Conservation (phyloP, 2,888 invertebrate genomes). For the Subacronicta megacephala region DNA sequence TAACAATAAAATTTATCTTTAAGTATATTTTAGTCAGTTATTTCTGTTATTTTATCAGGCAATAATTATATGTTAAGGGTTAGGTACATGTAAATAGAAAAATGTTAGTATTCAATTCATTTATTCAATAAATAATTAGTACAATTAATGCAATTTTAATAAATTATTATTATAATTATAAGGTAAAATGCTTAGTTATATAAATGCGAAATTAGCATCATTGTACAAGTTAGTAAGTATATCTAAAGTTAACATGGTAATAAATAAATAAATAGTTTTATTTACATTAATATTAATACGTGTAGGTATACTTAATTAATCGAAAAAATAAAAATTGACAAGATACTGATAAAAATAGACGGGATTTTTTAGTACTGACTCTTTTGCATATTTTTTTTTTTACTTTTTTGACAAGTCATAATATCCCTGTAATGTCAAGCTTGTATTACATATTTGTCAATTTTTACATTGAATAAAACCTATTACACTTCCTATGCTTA, state of each 20-base stretch:
- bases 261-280: slow-evolving; percentile 79
- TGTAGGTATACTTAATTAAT: slow-evolving; percentile 49
- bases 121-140: slow-evolving; percentile 84
- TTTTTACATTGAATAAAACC: slow-evolving; percentile 47
- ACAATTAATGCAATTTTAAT: slow-evolving; percentile 74
- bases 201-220: slow-evolving; percentile 84
- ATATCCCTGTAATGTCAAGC: slow-evolving; percentile 1
- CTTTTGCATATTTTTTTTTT: slow-evolving; percentile 30
- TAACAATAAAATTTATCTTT: too few relatives aligned
- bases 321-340: slow-evolving; percentile 58
- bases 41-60: not conserved
- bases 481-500: slow-evolving; percentile 48
- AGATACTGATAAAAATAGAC: slow-evolving; percentile 19
- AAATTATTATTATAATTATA: slow-evolving; percentile 71
- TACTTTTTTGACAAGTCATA: slow-evolving; percentile 27
- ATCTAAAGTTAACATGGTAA: slow-evolving; percentile 65
- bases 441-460: slow-evolving; percentile 39
- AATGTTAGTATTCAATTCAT: slow-evolving; percentile 74
- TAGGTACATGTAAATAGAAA: slow-evolving; percentile 35
- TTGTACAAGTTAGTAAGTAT: slow-evolving; percentile 80
- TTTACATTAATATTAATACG: slow-evolving; percentile 72
- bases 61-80: slow-evolving; percentile 6
- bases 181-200: slow-evolving; percentile 72
- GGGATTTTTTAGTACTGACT: slow-evolving; percentile 5
- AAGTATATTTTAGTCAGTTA: slow-evolving; percentile 1